These are phyloP conservation scores for Hybos culiciformis DNA, from an alignment of 2,888 invertebrate species.

Conservation along the genomic window DNA sequence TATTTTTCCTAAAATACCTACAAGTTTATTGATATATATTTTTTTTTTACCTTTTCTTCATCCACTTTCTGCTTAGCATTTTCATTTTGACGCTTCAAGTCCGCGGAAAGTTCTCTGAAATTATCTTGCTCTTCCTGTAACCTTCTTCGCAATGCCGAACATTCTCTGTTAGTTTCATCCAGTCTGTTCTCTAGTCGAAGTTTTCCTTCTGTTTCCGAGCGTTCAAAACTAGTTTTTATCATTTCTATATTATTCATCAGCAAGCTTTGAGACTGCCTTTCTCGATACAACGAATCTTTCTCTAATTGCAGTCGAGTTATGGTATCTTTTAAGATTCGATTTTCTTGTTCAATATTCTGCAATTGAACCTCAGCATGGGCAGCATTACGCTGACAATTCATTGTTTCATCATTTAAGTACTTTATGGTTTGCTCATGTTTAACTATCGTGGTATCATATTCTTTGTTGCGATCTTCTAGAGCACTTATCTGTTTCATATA, in stretches of 20 bases:
- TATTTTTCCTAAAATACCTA: too few species aligned
- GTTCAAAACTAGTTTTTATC: constrained; percentile 76
- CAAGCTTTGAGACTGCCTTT: constrained; percentile 64
- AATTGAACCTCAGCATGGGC: constrained; percentile 63
- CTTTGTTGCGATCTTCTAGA: constrained; percentile 74
- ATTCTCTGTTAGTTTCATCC: constrained; percentile 65
- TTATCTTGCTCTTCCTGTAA: constrained; percentile 73
- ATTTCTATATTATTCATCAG: constrained; percentile 75
- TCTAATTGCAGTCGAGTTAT: constrained; percentile 68
- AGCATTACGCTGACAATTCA: constrained; percentile 55
- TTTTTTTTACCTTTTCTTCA: constrained; percentile 56
- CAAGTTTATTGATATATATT: too few species aligned
- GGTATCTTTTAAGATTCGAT: constrained; percentile 59
- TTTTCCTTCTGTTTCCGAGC: constrained; percentile 68
- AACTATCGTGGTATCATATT: constrained; percentile 62
- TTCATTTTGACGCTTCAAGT: constrained; percentile 55
- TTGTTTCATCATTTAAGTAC: constrained; percentile 64
- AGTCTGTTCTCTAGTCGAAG: constrained; percentile 59
- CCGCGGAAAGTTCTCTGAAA: constrained; percentile 55
- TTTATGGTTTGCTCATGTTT: constrained; percentile 77
- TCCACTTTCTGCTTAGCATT: constrained; percentile 52
- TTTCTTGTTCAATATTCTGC: constrained; percentile 62
- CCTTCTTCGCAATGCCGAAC: constrained; percentile 60
- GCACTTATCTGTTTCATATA: constrained; percentile 77
- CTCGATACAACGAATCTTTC: constrained; percentile 61